Evolutionary conservation across 1,140 invertebrate genomes (phyloP).

Genomic region (Trichomalopsis sarcophagae): DNA sequence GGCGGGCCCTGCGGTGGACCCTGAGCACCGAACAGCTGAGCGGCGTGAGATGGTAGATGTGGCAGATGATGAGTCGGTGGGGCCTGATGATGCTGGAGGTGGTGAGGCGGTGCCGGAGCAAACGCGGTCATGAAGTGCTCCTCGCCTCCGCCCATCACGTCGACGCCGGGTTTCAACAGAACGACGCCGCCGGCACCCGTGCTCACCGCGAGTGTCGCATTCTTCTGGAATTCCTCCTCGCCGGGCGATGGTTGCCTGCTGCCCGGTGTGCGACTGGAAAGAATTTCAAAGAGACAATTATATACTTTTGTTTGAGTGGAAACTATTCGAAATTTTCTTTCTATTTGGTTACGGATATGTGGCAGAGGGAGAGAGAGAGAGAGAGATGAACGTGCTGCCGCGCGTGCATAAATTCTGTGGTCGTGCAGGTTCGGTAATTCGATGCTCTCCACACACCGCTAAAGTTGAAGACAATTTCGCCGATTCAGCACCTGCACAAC

Average conservation of each 20-base stretch:
- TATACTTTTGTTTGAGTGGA: not conserved
- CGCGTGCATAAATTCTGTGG: slow-evolving; percentile 12
- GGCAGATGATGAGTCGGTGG: slow-evolving; percentile 74
- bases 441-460: not conserved
- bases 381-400: not conserved
- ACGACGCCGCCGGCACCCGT: slow-evolving; percentile 71
- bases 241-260: slow-evolving; percentile 93
- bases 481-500: slow-evolving; percentile 20
- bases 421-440: slow-evolving; percentile 5
- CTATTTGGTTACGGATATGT: not conserved
- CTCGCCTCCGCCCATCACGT: slow-evolving; percentile 75
- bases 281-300: slow-evolving; percentile 14
- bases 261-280: slow-evolving; percentile 87
- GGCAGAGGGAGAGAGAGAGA: not conserved
- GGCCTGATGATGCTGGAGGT: slow-evolving; percentile 74
- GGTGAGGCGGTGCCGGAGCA: slow-evolving; percentile 76
- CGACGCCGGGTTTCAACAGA: slow-evolving; percentile 74
- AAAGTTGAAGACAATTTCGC: slow-evolving; percentile 14
- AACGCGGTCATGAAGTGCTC: slow-evolving; percentile 76
- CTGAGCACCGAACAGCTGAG: slow-evolving; percentile 73
- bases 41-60: slow-evolving; percentile 72
- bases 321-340: not conserved
- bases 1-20: slow-evolving; percentile 73
- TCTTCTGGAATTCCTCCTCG: slow-evolving; percentile 86
- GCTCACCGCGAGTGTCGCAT: slow-evolving; percentile 74